These are phyloP conservation scores for Strigamia transsilvanica DNA, from an alignment of 2,888 invertebrate species.

Conservation along the genomic window DNA sequence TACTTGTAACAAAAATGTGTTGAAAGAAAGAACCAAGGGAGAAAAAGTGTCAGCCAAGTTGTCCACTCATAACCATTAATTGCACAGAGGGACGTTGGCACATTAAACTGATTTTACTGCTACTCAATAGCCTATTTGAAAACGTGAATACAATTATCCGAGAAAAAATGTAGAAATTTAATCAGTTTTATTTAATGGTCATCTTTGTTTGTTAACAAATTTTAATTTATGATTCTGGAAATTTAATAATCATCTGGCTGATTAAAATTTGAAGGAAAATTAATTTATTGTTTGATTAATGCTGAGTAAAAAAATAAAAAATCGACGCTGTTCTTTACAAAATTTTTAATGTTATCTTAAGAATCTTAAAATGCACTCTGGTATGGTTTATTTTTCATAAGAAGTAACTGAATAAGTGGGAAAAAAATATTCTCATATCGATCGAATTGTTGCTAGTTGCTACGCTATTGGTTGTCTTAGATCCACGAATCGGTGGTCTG, in stretches of 20 bases:
- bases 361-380: slow-evolving; percentile 1
- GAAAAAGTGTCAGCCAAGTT: slow-evolving; percentile 30
- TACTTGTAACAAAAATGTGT: slow-evolving; percentile 30
- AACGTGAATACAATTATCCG: slow-evolving; percentile 5
- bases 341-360: neutral
- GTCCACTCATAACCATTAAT: slow-evolving; percentile 26
- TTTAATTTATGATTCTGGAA: neutral
- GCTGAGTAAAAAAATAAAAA: neutral
- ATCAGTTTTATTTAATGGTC: neutral
- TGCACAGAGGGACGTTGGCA: slow-evolving; percentile 26
- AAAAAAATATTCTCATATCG: neutral
- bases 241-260: neutral
- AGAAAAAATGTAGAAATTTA: neutral
- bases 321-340: neutral
- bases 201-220: neutral
- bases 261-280: neutral
- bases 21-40: slow-evolving; percentile 26
- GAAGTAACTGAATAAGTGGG: neutral
- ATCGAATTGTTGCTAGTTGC: neutral
- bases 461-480: neutral
- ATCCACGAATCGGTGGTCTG: neutral
- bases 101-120: slow-evolving; percentile 30
- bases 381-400: neutral
- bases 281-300: neutral
- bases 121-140: slow-evolving; percentile 30